phyloP scores from a whole-genome alignment of 1,140 invertebrate genomes.

The Pachypsylla venusta region DNA sequence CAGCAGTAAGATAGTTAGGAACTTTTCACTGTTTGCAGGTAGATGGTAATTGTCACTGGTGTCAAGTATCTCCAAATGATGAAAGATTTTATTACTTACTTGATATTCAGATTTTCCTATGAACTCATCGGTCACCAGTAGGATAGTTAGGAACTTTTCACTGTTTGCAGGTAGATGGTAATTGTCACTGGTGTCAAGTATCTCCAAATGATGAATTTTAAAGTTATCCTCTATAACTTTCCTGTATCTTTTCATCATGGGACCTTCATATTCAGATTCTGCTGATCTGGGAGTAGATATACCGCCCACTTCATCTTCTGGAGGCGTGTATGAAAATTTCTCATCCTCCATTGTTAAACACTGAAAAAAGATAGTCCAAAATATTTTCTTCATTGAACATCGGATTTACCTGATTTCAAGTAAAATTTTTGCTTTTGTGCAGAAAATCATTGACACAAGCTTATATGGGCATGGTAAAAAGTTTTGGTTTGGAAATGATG shows the following conservation, averaged over 20 bases:
- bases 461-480: no score
- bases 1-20: conserved; percentile 1
- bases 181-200: background rate
- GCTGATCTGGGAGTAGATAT: background rate
- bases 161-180: background rate
- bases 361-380: no score
- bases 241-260: conserved; percentile 5
- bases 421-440: no score
- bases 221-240: background rate
- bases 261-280: background rate
- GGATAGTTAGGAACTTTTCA: conserved; percentile 3
- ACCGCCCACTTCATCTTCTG: background rate
- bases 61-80: background rate
- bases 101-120: background rate
- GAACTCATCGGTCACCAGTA: conserved; percentile 4
- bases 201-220: background rate
- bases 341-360: background rate
- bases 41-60: background rate
- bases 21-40: background rate
- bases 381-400: no score
- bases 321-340: background rate
- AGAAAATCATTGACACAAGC: no score
- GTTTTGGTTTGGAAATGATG: no score
- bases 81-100: no score
- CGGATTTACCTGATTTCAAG: no score